Evolutionary conservation across 1,140 invertebrate species (phyloP).

Genomic region (Chironomus tepperi): DNA sequence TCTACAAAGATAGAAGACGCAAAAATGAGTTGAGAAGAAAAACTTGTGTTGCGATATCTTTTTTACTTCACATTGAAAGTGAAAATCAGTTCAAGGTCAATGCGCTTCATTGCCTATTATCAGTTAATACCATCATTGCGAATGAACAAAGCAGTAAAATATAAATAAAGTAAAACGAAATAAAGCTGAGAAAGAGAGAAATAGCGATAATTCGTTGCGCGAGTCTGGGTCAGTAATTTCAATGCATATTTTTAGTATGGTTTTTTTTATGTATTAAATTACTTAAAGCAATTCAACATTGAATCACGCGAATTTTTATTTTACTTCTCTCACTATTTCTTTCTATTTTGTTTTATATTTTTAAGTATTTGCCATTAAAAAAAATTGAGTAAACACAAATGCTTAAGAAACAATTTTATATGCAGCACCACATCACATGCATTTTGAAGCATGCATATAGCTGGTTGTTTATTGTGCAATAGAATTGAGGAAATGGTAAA

Average conservation of each 20-base stretch:
- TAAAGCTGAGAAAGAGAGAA: neutral
- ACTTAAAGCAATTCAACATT: slow-evolving; percentile 1
- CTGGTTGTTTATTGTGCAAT: neutral
- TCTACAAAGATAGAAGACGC: no score
- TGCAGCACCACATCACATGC: neutral
- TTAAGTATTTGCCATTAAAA: neutral
- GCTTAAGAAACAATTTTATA: neutral
- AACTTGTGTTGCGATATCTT: neutral
- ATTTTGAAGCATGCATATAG: neutral
- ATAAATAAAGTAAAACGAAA: neutral
- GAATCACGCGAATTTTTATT: neutral
- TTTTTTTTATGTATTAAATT: slow-evolving; percentile 10
- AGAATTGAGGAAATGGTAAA: slow-evolving; percentile 2
- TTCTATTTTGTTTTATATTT: neutral
- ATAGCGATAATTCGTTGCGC: neutral
- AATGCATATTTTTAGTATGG: slow-evolving; percentile 4
- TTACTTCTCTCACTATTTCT: neutral
- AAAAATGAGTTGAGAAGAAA: neutral
- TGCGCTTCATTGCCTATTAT: slow-evolving; percentile 7
- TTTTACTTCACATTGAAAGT: neutral
- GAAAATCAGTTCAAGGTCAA: neutral
- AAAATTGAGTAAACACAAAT: neutral
- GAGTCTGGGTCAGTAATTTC: slow-evolving; percentile 1
- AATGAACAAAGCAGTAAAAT: neutral
- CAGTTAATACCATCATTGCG: slow-evolving; percentile 12